A percentile compares a stretch with the other conserved stretches of the same genome.
These are phyloP conservation scores for Zoanthus solanderi DNA, from an alignment of 92 coral and sea anemone genomes.

Conservation along the genomic window DNA sequence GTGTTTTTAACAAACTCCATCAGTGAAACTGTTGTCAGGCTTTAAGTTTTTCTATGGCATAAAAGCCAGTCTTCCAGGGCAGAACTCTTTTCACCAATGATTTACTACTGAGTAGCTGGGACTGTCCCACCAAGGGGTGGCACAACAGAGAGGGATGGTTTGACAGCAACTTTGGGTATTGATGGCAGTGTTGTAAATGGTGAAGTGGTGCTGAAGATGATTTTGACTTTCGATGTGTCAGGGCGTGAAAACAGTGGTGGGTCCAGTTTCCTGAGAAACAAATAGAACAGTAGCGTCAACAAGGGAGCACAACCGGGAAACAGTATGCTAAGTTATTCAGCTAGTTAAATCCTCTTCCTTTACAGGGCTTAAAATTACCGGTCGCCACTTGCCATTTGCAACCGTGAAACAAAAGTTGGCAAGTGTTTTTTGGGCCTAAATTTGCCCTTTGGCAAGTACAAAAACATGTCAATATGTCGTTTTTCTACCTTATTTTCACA, in stretches of 20 bases:
- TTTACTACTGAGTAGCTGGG: slow-evolving; percentile 59
- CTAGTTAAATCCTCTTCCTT: too few relatives aligned
- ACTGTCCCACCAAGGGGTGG: slow-evolving; percentile 51
- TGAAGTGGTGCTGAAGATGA: slow-evolving; percentile 76
- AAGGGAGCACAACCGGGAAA: background rate
- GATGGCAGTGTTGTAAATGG: slow-evolving; percentile 90
- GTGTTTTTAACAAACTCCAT: background rate
- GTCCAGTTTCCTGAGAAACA: slow-evolving; percentile 55
- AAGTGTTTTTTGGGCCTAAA: too few relatives aligned
- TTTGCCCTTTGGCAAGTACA: too few relatives aligned
- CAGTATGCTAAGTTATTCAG: too few relatives aligned
- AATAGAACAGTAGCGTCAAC: background rate
- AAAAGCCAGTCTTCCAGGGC: background rate
- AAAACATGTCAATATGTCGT: too few relatives aligned
- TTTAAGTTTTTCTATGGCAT: background rate
- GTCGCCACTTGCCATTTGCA: too few relatives aligned
- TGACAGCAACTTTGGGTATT: slow-evolving; percentile 75
- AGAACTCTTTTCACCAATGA: background rate
- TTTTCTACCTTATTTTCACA: too few relatives aligned
- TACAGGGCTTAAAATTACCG: too few relatives aligned
- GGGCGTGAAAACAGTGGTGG: slow-evolving; percentile 74
- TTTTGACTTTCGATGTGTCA: slow-evolving; percentile 86
- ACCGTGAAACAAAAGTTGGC: too few relatives aligned
- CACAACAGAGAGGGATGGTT: slow-evolving; percentile 49
- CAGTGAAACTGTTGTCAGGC: background rate